Percentiles rank a stretch among this genome's conserved stretches.
Conservation (phyloP, 2,797 vertebrate genomes). For the Euphonia xanthogaster region DNA sequence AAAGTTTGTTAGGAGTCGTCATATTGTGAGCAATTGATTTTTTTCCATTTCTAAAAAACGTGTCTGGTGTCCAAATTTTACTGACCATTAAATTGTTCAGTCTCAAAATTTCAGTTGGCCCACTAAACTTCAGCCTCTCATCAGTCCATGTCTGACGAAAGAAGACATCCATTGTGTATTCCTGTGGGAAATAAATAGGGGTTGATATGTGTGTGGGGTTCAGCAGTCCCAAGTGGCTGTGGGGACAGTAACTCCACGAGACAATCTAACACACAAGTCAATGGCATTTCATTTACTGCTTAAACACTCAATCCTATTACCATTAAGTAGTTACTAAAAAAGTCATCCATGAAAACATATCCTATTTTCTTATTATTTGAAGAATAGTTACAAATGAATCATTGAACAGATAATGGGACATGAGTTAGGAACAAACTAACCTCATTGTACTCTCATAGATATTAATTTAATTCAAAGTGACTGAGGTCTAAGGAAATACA, state of each 20-base stretch:
- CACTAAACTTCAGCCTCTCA: slow-evolving; percentile 88
- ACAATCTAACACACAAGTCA: not conserved
- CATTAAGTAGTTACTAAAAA: slow-evolving; percentile 28
- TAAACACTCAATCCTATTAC: slow-evolving; percentile 32
- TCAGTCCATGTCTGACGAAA: slow-evolving; percentile 98
- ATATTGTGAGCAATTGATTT: slow-evolving; percentile 97
- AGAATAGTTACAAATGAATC: not conserved
- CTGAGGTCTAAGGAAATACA: not conserved
- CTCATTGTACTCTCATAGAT: not conserved
- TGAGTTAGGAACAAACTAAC: not conserved
- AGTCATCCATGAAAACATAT: not conserved
- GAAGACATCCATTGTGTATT: slow-evolving; percentile 99
- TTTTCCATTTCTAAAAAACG: slow-evolving; percentile 98
- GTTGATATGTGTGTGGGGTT: not conserved
- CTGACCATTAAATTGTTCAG: slow-evolving; percentile 98
- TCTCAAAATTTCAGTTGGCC: slow-evolving; percentile 90
- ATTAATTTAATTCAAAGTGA: not conserved
- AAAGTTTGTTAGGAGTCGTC: slow-evolving; percentile 97
- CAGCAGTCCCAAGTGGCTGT: not conserved
- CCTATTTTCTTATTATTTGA: not conserved
- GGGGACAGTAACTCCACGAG: not conserved
- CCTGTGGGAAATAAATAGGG: slow-evolving; percentile 74
- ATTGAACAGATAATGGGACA: not conserved
- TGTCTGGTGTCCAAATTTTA: slow-evolving; percentile 98
- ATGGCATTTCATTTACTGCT: not conserved